These are phyloP conservation scores for Drosophila buzzatii DNA, from an alignment of 2,888 invertebrate genomes.

Conservation along the genomic window DNA sequence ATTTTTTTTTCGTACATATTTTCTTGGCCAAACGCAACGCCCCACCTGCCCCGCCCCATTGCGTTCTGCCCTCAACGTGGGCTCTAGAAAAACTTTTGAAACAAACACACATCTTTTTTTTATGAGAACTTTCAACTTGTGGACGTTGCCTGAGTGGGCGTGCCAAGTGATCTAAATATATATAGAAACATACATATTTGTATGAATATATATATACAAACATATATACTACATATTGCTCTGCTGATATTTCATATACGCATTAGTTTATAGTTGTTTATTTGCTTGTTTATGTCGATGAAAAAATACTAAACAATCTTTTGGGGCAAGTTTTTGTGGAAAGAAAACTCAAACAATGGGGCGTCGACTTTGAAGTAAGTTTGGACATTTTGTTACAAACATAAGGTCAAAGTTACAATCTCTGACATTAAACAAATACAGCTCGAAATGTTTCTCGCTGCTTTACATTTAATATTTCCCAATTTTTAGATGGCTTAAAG, in stretches of 20 bases:
- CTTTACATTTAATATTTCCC: not conserved
- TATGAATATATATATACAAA: constrained; percentile 4
- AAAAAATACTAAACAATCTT: constrained; percentile 33
- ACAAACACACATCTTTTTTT: constrained; percentile 49
- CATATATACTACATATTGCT: constrained; percentile 34
- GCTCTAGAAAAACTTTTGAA: constrained; percentile 11
- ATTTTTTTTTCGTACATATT: constrained; percentile 18
- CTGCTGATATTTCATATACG: constrained; percentile 64
- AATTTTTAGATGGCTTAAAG: not conserved
- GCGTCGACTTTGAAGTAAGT: constrained; percentile 47
- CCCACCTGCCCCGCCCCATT: not conserved
- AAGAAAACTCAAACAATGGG: constrained; percentile 36
- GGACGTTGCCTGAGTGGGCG: constrained; percentile 50
- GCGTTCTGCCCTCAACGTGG: not conserved
- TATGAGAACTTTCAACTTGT: constrained; percentile 81
- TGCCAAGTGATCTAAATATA: constrained; percentile 31
- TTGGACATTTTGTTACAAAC: constrained; percentile 10
- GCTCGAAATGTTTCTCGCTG: not conserved
- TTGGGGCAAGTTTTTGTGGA: constrained; percentile 5
- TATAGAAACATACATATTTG: not conserved
- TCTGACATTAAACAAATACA: constrained; percentile 5
- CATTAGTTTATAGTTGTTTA: constrained; percentile 75
- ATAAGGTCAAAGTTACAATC: constrained; percentile 57
- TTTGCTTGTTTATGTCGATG: constrained; percentile 66
- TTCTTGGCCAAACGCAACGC: constrained; percentile 41